These are phyloP conservation scores for Mionectes olivaceus DNA, from an alignment of 2,797 vertebrate genomes.

Conservation along the genomic window DNA sequence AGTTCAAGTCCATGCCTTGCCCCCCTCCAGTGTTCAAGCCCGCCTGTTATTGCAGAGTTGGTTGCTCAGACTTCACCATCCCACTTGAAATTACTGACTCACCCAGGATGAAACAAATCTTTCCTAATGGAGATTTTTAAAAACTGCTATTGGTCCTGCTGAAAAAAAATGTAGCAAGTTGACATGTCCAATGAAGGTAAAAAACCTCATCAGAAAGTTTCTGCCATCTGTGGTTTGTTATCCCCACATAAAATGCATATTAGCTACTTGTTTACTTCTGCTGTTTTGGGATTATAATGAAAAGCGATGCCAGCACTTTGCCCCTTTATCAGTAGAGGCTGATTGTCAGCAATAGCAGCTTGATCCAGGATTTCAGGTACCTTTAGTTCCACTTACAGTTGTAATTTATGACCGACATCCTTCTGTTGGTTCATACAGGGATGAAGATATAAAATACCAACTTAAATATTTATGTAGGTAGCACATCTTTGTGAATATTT, in stretches of 20 bases:
- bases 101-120: not conserved
- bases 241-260: not conserved
- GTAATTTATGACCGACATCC: not conserved
- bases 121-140: constrained; percentile 8
- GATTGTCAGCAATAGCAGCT: not conserved
- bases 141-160: not conserved
- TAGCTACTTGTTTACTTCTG: not conserved
- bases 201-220: not conserved
- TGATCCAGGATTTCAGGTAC: not conserved
- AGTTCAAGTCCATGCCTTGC: not conserved
- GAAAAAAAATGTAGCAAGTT: not conserved
- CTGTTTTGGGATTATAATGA: not conserved
- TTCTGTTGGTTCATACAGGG: constrained; percentile 14
- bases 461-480: constrained; percentile 62
- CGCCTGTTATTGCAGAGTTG: not conserved
- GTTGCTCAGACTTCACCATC: not conserved
- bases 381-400: not conserved
- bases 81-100: constrained; percentile 24
- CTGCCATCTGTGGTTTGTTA: constrained; percentile 3
- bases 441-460: constrained; percentile 13
- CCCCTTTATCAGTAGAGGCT: not conserved
- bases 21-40: not conserved
- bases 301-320: not conserved
- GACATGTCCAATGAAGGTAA: not conserved
- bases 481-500: constrained; percentile 2